A percentile compares a stretch with the other conserved stretches of the same genome.
Evolutionary conservation across 2,888 invertebrate genomes (phyloP).

Genomic region (Oscheius sp.): DNA sequence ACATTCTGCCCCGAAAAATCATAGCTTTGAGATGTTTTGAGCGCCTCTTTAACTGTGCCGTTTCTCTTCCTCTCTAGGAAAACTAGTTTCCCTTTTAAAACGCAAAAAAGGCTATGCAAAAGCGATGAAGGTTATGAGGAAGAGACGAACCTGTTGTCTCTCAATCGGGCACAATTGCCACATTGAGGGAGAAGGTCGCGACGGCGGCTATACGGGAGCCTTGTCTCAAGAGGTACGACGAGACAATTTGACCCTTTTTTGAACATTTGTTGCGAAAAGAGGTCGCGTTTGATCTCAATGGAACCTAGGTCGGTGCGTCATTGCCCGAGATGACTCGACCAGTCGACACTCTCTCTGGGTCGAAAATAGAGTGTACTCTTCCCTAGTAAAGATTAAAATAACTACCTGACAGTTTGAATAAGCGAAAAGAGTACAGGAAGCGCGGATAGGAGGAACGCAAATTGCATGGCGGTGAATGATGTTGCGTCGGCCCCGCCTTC

Average conservation of each 20-base stretch:
- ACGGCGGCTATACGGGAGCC: not conserved
- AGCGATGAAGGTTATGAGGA: constrained; percentile 13
- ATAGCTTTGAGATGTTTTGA: no score
- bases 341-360: no score
- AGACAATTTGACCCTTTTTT: not conserved
- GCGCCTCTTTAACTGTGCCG: not conserved
- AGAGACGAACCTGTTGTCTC: constrained; percentile 1
- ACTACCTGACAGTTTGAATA: not conserved
- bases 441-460: constrained; percentile 17
- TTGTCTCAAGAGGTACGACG: not conserved
- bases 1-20: not conserved
- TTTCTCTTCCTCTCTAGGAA: not conserved
- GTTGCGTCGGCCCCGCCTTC: constrained; percentile 18
- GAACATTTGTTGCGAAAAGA: not conserved
- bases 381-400: no score
- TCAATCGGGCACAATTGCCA: constrained; percentile 4
- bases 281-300: not conserved
- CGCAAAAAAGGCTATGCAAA: constrained; percentile 18
- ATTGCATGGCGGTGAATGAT: constrained; percentile 21
- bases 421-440: constrained; percentile 10
- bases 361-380: no score
- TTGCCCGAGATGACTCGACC: no score
- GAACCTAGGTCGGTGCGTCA: no score
- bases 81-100: not conserved
- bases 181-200: constrained; percentile 2